A percentile compares a stretch with the other conserved stretches of the same genome.
Evolutionary conservation across 2,888 invertebrate genomes (phyloP).

Genomic region (Patella pellucida): DNA sequence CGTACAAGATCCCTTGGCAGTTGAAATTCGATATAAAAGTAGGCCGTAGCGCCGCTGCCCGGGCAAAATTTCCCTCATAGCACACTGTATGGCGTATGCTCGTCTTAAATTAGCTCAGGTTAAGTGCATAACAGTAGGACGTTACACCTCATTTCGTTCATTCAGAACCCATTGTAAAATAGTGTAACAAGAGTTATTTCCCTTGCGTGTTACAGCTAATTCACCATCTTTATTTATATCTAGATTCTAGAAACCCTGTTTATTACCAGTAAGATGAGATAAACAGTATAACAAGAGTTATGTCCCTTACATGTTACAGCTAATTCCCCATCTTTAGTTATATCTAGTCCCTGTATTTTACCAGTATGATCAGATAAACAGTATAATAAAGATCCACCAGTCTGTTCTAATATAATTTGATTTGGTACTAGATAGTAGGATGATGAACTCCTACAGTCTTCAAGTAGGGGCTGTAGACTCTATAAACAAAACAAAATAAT

Average conservation of each 20-base stretch:
- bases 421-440: conserved; percentile 45
- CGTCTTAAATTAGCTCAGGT: too few species aligned
- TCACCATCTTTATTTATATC: conserved; percentile 48
- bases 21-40: too few species aligned
- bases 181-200: conserved; percentile 40
- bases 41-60: too few species aligned
- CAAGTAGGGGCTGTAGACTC: conserved; percentile 34
- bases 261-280: conserved; percentile 51
- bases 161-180: conserved; percentile 47
- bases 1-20: too few species aligned
- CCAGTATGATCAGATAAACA: conserved; percentile 53
- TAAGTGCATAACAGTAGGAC: too few species aligned
- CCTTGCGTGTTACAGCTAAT: conserved; percentile 47
- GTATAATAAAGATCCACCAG: conserved; percentile 57
- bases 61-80: too few species aligned
- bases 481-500: neutral
- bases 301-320: conserved; percentile 46
- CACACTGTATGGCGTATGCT: too few species aligned
- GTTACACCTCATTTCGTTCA: conserved; percentile 46
- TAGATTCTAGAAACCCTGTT: conserved; percentile 44
- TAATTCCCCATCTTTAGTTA: conserved; percentile 45
- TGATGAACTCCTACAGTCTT: conserved; percentile 40
- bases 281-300: conserved; percentile 46
- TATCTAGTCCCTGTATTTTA: conserved; percentile 47
- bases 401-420: conserved; percentile 45